A percentile compares a stretch with the other conserved stretches of the same genome.
These are phyloP conservation scores for Ahaetulla prasina DNA, from an alignment of 2,113 vertebrate genomes.

Conservation along the genomic window DNA sequence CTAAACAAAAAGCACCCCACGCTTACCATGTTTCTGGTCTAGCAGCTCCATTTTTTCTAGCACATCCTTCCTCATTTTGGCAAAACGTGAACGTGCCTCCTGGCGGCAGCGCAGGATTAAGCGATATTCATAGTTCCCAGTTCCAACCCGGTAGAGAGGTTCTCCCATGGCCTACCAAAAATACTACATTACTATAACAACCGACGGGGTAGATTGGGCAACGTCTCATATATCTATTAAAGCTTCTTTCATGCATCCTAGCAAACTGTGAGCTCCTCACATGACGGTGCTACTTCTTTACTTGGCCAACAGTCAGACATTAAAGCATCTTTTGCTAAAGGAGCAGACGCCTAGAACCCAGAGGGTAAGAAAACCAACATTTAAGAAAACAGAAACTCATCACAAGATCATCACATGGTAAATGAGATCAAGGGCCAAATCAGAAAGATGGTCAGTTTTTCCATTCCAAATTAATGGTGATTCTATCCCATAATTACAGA, in stretches of 20 bases:
- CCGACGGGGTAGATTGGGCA: background rate
- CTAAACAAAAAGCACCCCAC: background rate
- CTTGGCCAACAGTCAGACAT: background rate
- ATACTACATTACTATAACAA: fast-evolving
- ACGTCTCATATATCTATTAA: background rate
- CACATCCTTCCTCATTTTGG: slow-evolving; percentile 97
- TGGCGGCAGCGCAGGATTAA: slow-evolving; percentile 92
- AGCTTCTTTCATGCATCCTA: fast-evolving
- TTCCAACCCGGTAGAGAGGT: slow-evolving; percentile 92
- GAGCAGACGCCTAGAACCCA: background rate
- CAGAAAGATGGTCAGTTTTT: background rate
- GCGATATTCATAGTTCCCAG: slow-evolving; percentile 96
- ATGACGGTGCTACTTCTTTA: background rate
- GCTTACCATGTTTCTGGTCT: slow-evolving; percentile 95
- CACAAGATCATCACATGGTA: background rate
- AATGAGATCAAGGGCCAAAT: background rate
- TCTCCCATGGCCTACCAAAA: slow-evolving; percentile 87
- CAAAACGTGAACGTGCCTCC: slow-evolving; percentile 91
- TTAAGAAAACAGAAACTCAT: fast-evolving
- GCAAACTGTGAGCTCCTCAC: background rate
- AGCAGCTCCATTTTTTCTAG: slow-evolving; percentile 97
- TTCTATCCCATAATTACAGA: background rate
- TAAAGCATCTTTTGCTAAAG: background rate
- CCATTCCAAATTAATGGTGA: background rate
- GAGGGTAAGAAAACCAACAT: background rate